Base-by-base conservation (phyloP, 2,888 invertebrate genomes). In the Penaeus monodon region DNA sequence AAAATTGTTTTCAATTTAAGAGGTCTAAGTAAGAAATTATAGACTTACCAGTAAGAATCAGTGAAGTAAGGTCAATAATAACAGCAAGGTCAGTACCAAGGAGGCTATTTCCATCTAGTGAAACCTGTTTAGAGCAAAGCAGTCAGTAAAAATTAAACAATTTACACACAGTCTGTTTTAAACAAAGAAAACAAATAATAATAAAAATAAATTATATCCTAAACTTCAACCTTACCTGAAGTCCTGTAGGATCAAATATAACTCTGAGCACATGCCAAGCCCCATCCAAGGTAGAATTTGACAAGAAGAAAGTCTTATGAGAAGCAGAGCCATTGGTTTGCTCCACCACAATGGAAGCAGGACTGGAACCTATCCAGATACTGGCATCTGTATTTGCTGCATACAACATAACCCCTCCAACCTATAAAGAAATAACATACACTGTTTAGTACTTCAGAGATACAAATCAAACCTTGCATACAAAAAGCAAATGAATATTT, bases 221-320 rank as follows among this genome's bases (percentile, higher is more conserved):
- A 70, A 24, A 70, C 70, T 10, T 79, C 63, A 33, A n/a, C 22
- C 27, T 79, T 65, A 88, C 88, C 88, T 88, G 88, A 24, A 88
- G 73, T 33, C 88, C 88, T 27, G 82, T 63, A 24, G 81, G 82
- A 27, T 86, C 82, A 57, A 91, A 83, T 6, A 84, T 66, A 22
- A 91, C 65, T 22, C 84, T 85, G 12, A 92, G 86, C 22, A 78
- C 86, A 86, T 91, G 91, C 92, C 91, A 92, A n/a, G 86, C 73
- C 3, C 91, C 91, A 83, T 91, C 90, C 65, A 91, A 84, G 20
- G 90, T 87, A 10, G 64, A 24, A 33, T 88, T 84, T 57, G 85
- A 83, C 24, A 70, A 29, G 49, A 88, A 89, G 77, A 65, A 64
- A 17, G 84, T 78, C 7, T 63, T 84, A 29, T 38, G 66, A n/a